Evolutionary conservation across 2,797 vertebrate species (phyloP).

Genomic region (Pangasius mekongensis): DNA sequence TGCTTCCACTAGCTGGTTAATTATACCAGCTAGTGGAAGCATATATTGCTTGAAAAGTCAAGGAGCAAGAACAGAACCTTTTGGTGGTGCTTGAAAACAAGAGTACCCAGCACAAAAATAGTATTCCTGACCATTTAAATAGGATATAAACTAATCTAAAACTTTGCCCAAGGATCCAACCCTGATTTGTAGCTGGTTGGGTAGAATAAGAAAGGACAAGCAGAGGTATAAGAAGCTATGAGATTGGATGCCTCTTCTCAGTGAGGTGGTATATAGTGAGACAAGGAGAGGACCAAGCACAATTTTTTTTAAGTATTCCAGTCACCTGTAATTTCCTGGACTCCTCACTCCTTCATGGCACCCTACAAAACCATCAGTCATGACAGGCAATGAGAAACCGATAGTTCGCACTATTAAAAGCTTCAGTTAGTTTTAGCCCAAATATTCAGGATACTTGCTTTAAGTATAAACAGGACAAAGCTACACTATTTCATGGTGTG

Average conservation of each 20-base stretch:
- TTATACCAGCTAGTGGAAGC: neutral
- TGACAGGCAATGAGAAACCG: neutral
- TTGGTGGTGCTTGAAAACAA: too few species aligned
- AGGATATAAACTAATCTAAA: neutral
- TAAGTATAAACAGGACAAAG: neutral
- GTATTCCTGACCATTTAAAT: neutral
- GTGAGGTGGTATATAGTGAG: neutral
- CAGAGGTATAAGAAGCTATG: neutral
- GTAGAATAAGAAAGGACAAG: neutral
- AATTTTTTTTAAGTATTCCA: too few species aligned
- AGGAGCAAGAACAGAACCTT: neutral
- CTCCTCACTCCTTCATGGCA: neutral
- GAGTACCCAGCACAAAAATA: neutral
- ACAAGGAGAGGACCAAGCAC: too few species aligned
- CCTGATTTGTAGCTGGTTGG: neutral
- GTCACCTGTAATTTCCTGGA: neutral
- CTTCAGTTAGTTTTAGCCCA: neutral
- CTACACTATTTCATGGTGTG: neutral
- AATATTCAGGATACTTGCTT: neutral
- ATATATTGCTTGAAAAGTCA: neutral
- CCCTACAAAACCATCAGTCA: neutral
- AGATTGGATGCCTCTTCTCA: neutral
- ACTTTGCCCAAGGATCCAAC: neutral
- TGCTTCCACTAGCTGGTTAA: too few species aligned
- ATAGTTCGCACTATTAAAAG: neutral